Conservation (phyloP, 1,140 invertebrate genomes). For the Fopius arisanus region DNA sequence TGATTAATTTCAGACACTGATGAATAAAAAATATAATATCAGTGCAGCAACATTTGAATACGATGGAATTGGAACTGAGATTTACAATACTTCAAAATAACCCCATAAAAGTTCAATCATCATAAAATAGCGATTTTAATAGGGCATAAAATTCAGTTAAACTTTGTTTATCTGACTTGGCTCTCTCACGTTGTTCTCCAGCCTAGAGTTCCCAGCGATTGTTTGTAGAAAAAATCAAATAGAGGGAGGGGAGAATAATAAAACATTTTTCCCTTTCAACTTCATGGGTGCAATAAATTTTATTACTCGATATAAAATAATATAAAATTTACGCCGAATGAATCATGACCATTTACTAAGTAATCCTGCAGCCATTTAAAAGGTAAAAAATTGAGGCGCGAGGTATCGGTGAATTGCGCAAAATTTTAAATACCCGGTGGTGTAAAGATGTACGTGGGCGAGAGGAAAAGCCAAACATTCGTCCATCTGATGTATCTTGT, state of each 20-base stretch:
- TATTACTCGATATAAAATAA: neutral
- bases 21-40: neutral
- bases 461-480: conserved; percentile 1
- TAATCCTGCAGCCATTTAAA: neutral
- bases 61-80: neutral
- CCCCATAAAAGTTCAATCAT: conserved; percentile 52
- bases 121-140: conserved; percentile 39
- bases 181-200: neutral
- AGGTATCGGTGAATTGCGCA: neutral
- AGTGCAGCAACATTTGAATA: neutral
- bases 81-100: conserved; percentile 36
- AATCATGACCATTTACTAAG: neutral
- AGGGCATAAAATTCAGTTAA: conserved; percentile 15
- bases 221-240: too few relatives aligned
- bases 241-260: neutral
- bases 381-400: neutral
- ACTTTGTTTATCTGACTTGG: conserved; percentile 5
- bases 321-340: neutral
- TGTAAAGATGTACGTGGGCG: neutral
- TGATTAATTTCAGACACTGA: neutral
- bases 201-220: neutral
- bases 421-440: neutral
- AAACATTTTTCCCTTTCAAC: neutral
- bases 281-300: neutral
- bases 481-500: neutral